These are phyloP conservation scores for Strigamia maritima DNA, from an alignment of 2,888 invertebrate genomes.

Conservation along the genomic window DNA sequence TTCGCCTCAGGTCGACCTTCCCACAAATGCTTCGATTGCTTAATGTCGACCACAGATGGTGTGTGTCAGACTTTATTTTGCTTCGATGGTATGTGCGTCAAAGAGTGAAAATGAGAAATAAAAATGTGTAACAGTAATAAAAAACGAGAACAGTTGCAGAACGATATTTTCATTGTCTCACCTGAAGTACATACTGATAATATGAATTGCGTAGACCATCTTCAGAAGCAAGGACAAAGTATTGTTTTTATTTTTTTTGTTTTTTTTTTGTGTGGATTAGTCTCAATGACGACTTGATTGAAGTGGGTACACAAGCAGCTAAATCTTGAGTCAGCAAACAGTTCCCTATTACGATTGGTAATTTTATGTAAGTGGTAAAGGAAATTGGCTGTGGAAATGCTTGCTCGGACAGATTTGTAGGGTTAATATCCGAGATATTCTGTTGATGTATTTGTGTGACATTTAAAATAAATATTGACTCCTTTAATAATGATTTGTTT, in stretches of 20 bases:
- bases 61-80: not conserved
- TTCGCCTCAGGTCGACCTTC: not conserved
- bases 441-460: not conserved
- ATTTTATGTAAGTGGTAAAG: not conserved
- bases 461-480: not conserved
- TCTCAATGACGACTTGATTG: not conserved
- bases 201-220: no score
- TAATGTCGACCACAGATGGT: constrained; percentile 1
- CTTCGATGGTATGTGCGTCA: not conserved
- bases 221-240: no score
- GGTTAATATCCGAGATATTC: not conserved
- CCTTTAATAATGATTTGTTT: not conserved
- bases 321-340: not conserved
- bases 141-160: no score
- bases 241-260: no score
- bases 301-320: not conserved
- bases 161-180: no score
- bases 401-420: not conserved
- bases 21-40: not conserved
- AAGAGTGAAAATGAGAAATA: not conserved
- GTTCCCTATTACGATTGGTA: not conserved
- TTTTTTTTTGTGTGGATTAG: no score
- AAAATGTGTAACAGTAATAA: not conserved
- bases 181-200: no score
- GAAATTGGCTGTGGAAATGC: not conserved